Evolutionary conservation across 2,888 invertebrate genomes (phyloP), one percentile per base, ranked within the genome.

Genomic region (Phytoseiulus persimilis): DNA sequence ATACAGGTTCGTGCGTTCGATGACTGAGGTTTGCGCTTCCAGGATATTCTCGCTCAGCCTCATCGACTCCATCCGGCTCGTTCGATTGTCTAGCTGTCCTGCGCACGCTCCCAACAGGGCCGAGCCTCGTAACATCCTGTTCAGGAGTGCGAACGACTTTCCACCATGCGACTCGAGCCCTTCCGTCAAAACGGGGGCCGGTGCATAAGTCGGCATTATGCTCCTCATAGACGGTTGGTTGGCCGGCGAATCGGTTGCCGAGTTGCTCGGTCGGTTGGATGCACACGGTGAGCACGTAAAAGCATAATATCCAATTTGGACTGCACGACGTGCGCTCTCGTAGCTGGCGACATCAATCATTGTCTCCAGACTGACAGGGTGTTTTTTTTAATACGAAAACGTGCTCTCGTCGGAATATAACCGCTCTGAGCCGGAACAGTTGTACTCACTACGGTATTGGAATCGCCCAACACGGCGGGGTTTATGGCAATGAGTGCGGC

Each of bases 1-100:
- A 99, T 99, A 94, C 99, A 99, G 96, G 99, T 99, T 93, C 93
- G 94, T 91, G 14, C 45, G 2, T 31, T 33, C 39, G 14, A 83
- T 31, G 11, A 31, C 31, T 32, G 33, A 0, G 31, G 31, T 89
- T 28, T 89, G 89, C 33, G 31, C n/a, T 28, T 65, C 65, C 65
- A 14, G 2, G 23, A 65, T 28, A 11, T 2, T 23, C 65, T 65
- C 65, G 11, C 65, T 18, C 65, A 23, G 23, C 2, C 14, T 65
- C 18, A 14, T 14, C 28, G 18, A 14, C 18, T 65, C 28, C 65
- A 65, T 65, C 18, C 23, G 65, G 28, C 18, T 28, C 18, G 65
- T 14, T 65, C 65, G 65, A 65, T 14, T 18, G 5, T 23, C 28
- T 1, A 14, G 14, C 65, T 28, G 1, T 28, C 18, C 28, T 2